Evolutionary conservation across 2,797 vertebrate genomes (phyloP), one percentile per base, ranked within the genome.

Genomic region (Dermochelys coriacea): DNA sequence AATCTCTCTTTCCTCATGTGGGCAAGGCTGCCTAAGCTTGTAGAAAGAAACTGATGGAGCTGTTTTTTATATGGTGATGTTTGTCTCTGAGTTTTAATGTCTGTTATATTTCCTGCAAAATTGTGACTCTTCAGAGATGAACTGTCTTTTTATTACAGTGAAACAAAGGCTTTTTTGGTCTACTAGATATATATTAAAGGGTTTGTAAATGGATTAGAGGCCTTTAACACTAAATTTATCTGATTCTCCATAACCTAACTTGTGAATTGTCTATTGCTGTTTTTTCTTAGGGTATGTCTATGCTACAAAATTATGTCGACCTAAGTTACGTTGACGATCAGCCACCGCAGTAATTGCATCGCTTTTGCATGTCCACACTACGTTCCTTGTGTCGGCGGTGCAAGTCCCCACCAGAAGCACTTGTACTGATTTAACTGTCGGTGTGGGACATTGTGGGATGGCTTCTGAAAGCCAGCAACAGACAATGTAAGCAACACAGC

Each of bases 81-180:
- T 90, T 84, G 34, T 61, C 57, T 84, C 77, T 85, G 77, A 41
- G 50, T 57, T 84, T 90, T 51, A 45, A 45, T 12, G 16, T 34
- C 4, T 84, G 6, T 15, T 14, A 74, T 1, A n/a, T 77, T 93
- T 81, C 50, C 82, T 87, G 81, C 64, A 51, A 77, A 81, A 55
- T 34, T 92, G 49, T 55, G 55, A 85, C 55, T 77, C 80, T 29
- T 29, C n/a, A 41, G 41, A 71, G 64, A 71, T 3, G 47, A 84
- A 54, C 47, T 61, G 27, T 55, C 25, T 41, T 47, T 71, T 87
- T 14, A 16, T 57, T 77, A 55, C 64, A 64, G 55, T 84, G n/a
- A 37, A 82, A 71, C 82, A 81, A 57, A 93, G 50, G 10, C 25
- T 25, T 82, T 82, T 52, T 41, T 54, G 41, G 71, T 21, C 47